Base-by-base conservation (phyloP, 1,140 invertebrate genomes). In the Trichonephila inaurata region DNA sequence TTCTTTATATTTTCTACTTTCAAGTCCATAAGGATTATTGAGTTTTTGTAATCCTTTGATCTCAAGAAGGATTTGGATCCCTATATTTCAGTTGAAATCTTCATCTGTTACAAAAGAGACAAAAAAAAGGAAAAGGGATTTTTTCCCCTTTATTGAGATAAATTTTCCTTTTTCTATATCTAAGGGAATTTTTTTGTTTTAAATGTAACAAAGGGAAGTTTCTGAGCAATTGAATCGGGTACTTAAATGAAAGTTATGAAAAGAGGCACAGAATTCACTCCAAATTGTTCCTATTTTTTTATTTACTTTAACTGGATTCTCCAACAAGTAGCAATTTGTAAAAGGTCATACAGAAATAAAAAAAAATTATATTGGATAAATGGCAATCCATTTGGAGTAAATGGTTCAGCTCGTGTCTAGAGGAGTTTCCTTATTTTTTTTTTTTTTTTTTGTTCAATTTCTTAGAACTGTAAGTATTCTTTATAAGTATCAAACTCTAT, bases 221-320 rank as follows among this genome's bases (percentile, higher is more conserved):
- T 69, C 66, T 69, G 66, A 69, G 66, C n/a, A 69, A 69, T 69
- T 69, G 66, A 69, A n/a, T 69, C n/a, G 24, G 24, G 66, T 69
- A 14, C 66, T 69, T 28, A 69, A 24, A 69, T 69, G 66, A 69
- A 69, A 69, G 7, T 69, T 69, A 69, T 28, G 21, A 69, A 69
- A 69, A 21, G 33, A 40, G 66, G 66, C 7, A 12, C 24, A 69
- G n/a, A 69, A 69, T 69, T 69, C 24, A n/a, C 66, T 69, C 10
- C n/a, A 4, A 69, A 69, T 12, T 24, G 12, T 16, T 69, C 24
- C 0, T 69, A 24, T 69, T 69, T 24, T n/a, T 62, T 69, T 69
- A 10, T 12, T 66, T 66, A 14, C 24, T 69, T 69, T 69, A 12
- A 4, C 66, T 3, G n/a, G 66, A 10, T 69, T 12, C 24, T 12